Evolutionary conservation across 2,888 invertebrate species (phyloP), one percentile per base, ranked within the genome.

Genomic region (Acrobeloides nanus): DNA sequence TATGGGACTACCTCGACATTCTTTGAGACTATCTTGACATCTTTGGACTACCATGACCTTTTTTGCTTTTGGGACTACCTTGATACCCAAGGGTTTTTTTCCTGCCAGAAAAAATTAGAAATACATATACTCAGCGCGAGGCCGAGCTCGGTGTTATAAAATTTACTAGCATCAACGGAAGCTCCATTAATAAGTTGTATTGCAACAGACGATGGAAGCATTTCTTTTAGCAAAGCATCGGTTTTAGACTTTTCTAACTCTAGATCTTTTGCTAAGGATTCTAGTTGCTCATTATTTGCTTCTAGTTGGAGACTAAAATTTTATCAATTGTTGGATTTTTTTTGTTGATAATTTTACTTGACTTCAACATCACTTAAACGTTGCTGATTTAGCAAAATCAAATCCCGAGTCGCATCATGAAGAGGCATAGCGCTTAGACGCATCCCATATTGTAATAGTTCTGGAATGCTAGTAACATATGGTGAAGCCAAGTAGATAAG

Each of bases 131-230:
- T n/a, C n/a, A n/a, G n/a, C n/a, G n/a, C n/a, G n/a, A n/a, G n/a
- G n/a, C n/a, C n/a, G n/a, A n/a, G n/a, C n/a, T n/a, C n/a, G n/a
- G n/a, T n/a, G n/a, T n/a, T n/a, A n/a, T 35, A 33, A 23, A 20
- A 46, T 58, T 48, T n/a, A 64, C 66, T 49, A 2, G 68, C 66
- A 48, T 72, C 70, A 2, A 75, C 75, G 17, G 53, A 59, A n/a
- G 61, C 50, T 21, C 75, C 75, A n/a, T 64, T 65, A 32, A 68
- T 61, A 8, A 75, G 62, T 31, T 68, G 54, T 15, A 31, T 42
- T 15, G 75, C 74, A 1, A 76, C 73, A 29, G 74, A 68, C 21
- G 61, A 53, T 2, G 75, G 75, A 27, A 75, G 51, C 70, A 75
- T 72, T 59, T 75, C 73, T 24, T 64, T 53, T 21, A 75, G 58